Evolutionary conservation across 2,797 vertebrate genomes (phyloP).

Genomic region (Lacerta agilis): DNA sequence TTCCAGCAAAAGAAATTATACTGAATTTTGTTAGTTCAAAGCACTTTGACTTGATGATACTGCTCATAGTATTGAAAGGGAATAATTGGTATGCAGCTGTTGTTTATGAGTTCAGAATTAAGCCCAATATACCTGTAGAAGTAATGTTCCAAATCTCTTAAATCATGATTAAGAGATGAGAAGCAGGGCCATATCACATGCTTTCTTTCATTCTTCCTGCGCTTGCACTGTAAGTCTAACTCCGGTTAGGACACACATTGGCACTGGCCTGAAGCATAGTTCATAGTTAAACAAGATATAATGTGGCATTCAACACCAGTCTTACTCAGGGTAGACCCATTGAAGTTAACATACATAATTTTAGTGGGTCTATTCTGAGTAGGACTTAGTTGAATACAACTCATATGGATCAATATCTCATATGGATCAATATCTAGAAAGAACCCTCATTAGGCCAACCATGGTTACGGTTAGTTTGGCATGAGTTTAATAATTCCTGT

Average conservation of each 20-base stretch:
- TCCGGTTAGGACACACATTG: not conserved
- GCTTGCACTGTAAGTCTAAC: not conserved
- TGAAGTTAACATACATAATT: too few species aligned
- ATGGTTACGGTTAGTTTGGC: not conserved
- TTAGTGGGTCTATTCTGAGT: too few species aligned
- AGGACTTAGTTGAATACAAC: too few species aligned
- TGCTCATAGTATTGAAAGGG: not conserved
- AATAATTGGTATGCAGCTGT: not conserved
- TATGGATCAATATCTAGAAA: not conserved
- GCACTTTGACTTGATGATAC: not conserved
- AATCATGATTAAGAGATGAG: not conserved
- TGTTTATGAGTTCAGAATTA: not conserved
- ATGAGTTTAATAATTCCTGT: not conserved
- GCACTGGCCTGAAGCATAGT: not conserved
- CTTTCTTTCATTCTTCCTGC: not conserved
- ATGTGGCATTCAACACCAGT: too few species aligned
- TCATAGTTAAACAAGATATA: not conserved
- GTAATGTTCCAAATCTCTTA: not conserved
- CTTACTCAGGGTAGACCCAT: too few species aligned
- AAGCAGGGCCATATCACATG: not conserved
- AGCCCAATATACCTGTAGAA: not conserved
- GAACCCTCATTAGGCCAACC: not conserved
- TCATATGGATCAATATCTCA: not conserved
- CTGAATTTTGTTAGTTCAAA: not conserved
- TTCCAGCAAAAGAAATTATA: constrained; percentile 4